Conservation (phyloP, 2,113 vertebrate species). For the Pipa parva region DNA sequence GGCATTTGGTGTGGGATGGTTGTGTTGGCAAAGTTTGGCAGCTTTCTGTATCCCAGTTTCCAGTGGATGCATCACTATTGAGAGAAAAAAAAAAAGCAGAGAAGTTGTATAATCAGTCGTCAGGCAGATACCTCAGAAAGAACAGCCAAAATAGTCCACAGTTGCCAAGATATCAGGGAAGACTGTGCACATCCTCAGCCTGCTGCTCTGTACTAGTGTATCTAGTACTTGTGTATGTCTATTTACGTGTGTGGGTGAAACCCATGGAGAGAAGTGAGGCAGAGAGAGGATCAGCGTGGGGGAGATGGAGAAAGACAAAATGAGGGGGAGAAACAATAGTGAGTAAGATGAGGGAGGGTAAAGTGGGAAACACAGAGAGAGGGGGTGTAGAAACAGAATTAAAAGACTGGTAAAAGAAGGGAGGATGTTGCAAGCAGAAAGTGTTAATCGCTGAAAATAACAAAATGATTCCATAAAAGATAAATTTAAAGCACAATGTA, state of each 20-base stretch:
- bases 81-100: constrained; percentile 31
- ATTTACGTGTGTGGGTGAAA: constrained; percentile 31
- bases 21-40: constrained; percentile 91
- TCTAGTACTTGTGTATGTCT: constrained; percentile 4
- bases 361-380: background rate
- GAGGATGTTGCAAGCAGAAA: background rate
- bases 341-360: constrained; percentile 17
- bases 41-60: constrained; percentile 93
- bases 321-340: constrained; percentile 40
- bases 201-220: constrained; percentile 28
- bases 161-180: background rate
- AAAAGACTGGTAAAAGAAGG: constrained; percentile 6
- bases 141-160: background rate
- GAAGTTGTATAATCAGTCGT: background rate
- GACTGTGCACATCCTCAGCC: constrained; percentile 16
- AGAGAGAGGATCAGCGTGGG: constrained; percentile 34
- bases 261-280: constrained; percentile 34
- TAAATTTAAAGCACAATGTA: background rate
- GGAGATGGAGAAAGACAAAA: constrained; percentile 37
- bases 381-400: background rate
- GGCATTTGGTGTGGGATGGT: constrained; percentile 89
- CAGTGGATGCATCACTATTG: constrained; percentile 86
- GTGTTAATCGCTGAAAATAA: background rate
- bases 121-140: background rate
- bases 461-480: no score